phyloP scores from a whole-genome alignment of 1,140 invertebrate genomes.

The Heterodera carotae region DNA sequence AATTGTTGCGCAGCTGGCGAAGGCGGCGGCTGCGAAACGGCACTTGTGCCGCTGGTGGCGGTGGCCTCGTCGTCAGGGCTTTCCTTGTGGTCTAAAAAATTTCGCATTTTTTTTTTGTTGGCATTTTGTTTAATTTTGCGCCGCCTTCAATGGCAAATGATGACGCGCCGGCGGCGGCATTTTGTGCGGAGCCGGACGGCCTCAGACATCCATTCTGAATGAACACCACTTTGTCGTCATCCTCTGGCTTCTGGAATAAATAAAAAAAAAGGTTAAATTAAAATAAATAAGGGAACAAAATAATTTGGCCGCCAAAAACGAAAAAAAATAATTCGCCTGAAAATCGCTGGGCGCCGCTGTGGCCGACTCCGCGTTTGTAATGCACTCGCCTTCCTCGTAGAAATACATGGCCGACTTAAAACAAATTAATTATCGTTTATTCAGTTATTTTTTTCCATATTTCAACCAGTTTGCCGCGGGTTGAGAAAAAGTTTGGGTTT shows the following conservation, averaged over 20 bases:
- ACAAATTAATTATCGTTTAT: background rate
- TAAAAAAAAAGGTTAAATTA: background rate
- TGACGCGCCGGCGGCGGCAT: background rate
- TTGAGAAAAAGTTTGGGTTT: too few species aligned
- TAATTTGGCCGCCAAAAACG: background rate
- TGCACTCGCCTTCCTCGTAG: slow-evolving; percentile 65
- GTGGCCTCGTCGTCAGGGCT: too few species aligned
- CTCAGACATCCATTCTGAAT: slow-evolving; percentile 57
- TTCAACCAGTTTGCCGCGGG: too few species aligned
- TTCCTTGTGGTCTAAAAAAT: too few species aligned
- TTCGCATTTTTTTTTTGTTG: background rate
- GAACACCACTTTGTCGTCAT: slow-evolving; percentile 61
- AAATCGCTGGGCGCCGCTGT: slow-evolving; percentile 50
- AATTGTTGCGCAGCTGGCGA: too few species aligned
- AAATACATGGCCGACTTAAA: slow-evolving; percentile 64
- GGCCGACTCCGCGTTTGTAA: slow-evolving; percentile 63
- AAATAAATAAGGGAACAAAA: background rate
- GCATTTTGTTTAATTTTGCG: background rate
- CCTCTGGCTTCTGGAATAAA: slow-evolving; percentile 33
- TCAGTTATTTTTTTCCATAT: slow-evolving; percentile 22
- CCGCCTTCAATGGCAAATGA: slow-evolving; percentile 31
- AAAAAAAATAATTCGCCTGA: slow-evolving; percentile 11
- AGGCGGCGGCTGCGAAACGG: too few species aligned
- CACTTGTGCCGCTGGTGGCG: too few species aligned
- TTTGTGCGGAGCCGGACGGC: background rate